Conservation (phyloP, 2,113 vertebrate genomes). For the Tachuris rubrigastra region DNA sequence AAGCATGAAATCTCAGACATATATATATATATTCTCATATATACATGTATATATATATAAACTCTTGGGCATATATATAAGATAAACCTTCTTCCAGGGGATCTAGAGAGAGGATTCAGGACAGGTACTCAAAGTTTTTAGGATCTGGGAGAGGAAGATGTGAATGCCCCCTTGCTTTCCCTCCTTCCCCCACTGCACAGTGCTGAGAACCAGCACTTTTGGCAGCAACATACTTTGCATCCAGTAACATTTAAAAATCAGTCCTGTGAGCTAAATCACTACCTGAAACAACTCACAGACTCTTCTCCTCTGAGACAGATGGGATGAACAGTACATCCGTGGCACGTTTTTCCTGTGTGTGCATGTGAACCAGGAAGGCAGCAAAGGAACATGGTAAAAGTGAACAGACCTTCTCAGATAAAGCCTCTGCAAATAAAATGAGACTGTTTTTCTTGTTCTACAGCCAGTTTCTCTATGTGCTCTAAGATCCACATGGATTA, state of each 20-base stretch:
- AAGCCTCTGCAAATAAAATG: constrained; percentile 1
- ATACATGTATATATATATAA: rapidly evolving
- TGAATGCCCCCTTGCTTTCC: not conserved
- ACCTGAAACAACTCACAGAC: not conserved
- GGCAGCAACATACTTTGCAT: not conserved
- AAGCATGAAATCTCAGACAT: not conserved
- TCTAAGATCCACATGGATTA: not conserved
- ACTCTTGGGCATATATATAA: no score
- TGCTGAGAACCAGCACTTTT: not conserved
- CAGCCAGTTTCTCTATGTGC: not conserved
- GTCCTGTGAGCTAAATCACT: not conserved
- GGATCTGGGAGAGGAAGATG: not conserved
- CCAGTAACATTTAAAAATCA: not conserved
- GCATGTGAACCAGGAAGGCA: not conserved
- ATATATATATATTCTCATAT: not conserved
- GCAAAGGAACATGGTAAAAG: not conserved
- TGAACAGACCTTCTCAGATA: not conserved
- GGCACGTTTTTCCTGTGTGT: not conserved
- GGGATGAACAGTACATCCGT: not conserved
- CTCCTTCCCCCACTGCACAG: rapidly evolving
- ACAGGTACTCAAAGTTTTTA: rapidly evolving
- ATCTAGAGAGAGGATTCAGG: not conserved
- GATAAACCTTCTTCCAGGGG: not conserved
- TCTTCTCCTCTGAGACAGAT: not conserved
- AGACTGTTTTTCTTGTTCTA: not conserved